Conservation (phyloP, 1,140 invertebrate genomes). For the Laodelphax striatellus region DNA sequence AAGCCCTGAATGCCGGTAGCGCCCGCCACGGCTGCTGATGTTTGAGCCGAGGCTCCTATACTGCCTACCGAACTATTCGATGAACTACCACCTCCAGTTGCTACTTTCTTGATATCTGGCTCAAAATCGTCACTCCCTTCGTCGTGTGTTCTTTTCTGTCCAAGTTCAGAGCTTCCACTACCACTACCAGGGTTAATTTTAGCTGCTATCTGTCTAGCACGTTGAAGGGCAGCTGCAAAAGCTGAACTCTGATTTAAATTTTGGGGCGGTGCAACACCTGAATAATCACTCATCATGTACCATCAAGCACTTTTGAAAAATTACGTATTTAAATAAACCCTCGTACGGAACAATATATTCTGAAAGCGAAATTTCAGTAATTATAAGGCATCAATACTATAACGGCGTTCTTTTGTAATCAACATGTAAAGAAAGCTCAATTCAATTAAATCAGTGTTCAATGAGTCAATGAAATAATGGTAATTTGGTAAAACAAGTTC, state of each 20-base stretch:
- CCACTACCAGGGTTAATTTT: slow-evolving; percentile 62
- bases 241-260: slow-evolving; percentile 68
- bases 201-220: slow-evolving; percentile 78
- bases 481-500: too few relatives aligned
- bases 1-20: slow-evolving; percentile 24
- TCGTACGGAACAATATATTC: too few relatives aligned
- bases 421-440: too few relatives aligned
- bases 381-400: too few relatives aligned
- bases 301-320: slow-evolving; percentile 34
- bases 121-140: slow-evolving; percentile 36
- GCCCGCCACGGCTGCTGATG: slow-evolving; percentile 29
- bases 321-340: too few relatives aligned
- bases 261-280: slow-evolving; percentile 65
- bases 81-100: slow-evolving; percentile 29
- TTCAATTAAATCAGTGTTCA: too few relatives aligned
- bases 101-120: slow-evolving; percentile 38
- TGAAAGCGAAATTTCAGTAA: too few relatives aligned
- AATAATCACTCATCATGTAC: slow-evolving; percentile 78
- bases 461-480: too few relatives aligned
- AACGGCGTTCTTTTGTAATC: too few relatives aligned
- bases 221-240: slow-evolving; percentile 75
- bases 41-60: slow-evolving; percentile 31
- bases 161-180: slow-evolving; percentile 32
- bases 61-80: slow-evolving; percentile 1
- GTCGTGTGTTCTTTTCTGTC: slow-evolving; percentile 58